Base-by-base conservation (phyloP, 2,797 vertebrate genomes). In the Pterois miles region DNA sequence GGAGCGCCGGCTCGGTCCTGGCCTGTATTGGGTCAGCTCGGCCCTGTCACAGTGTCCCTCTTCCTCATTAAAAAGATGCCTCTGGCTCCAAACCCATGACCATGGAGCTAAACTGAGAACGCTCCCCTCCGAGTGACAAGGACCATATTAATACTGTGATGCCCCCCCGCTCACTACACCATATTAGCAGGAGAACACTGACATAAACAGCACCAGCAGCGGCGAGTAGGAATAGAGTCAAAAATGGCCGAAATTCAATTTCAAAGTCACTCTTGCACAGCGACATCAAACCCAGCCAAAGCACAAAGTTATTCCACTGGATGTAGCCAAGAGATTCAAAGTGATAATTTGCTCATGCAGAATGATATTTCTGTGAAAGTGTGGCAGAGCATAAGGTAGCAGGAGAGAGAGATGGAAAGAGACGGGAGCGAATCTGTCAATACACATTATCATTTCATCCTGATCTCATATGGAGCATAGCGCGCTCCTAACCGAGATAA, bases 61-160 rank as follows among this genome's bases (percentile, higher is more conserved):
- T 70, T 6, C 76, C 80, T 90, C 87, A 84, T 91, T 91, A 92
- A 88, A 91, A 91, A 89, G 78, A 80, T 4, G 81, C 87, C 83
- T 76, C 81, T 34, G 87, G 88, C 89, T 78, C 63, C 8, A 29
- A 76, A 80, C 74, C 46, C 74, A 50, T 52, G 85, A 86, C 70
- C 78, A 29, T 60, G 34, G 71, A 81, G 52, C 65, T 66, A 73
- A 88, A 86, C 53, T 58, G 71, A 76, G 78, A 78, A 58, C 65
- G 65, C 76, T 76, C 68, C 50, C 75, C 65, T 81, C 7, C 1
- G 27, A 70, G 69, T 82, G 85, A 88, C 84, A 72, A 43, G 78
- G 71, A 85, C 6, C 71, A 20, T 81, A 74, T 82, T 81, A 78
- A 78, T 67, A n/a, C 70, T 31, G 65, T 1, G 63, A 53, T 48